A percentile compares a stretch with the other conserved stretches of the same genome.
Conservation (phyloP, 2,888 invertebrate species). For the Autographa gamma region DNA sequence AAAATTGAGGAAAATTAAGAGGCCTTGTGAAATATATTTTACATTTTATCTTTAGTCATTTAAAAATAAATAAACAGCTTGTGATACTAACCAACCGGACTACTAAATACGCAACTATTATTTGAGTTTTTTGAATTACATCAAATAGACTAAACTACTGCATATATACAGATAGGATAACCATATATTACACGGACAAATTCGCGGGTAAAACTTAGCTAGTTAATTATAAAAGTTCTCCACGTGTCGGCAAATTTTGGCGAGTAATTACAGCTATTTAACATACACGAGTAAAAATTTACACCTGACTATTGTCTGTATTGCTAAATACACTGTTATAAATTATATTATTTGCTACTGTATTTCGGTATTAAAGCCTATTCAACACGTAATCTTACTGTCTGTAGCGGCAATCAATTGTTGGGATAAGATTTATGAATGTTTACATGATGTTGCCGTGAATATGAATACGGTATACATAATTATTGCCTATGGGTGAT, state of each 20-base stretch:
- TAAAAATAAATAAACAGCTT: too few relatives aligned
- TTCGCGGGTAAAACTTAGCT: neutral
- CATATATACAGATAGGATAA: too few relatives aligned
- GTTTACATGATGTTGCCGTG: constrained; percentile 30
- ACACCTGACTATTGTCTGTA: constrained; percentile 3
- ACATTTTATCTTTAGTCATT: too few relatives aligned
- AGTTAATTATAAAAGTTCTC: neutral
- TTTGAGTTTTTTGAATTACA: too few relatives aligned
- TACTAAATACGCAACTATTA: too few relatives aligned
- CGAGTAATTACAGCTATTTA: constrained; percentile 1
- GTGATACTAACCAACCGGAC: too few relatives aligned
- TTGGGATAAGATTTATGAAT: constrained; percentile 30
- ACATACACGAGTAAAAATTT: neutral
- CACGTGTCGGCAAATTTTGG: neutral
- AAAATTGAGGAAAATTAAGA: too few relatives aligned
- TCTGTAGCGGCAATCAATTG: constrained; percentile 40
- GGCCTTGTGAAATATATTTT: too few relatives aligned
- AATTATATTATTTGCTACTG: constrained; percentile 31
- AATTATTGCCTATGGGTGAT: constrained; percentile 45
- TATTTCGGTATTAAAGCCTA: constrained; percentile 11
- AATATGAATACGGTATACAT: constrained; percentile 24
- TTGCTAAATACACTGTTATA: constrained; percentile 19
- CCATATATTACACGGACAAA: too few relatives aligned
- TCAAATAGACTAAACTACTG: too few relatives aligned
- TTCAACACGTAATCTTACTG: constrained; percentile 27